A percentile compares a stretch with the other conserved stretches of the same genome.
phyloP scores from a whole-genome alignment of 2,113 vertebrate species.

The Calypte anna region DNA sequence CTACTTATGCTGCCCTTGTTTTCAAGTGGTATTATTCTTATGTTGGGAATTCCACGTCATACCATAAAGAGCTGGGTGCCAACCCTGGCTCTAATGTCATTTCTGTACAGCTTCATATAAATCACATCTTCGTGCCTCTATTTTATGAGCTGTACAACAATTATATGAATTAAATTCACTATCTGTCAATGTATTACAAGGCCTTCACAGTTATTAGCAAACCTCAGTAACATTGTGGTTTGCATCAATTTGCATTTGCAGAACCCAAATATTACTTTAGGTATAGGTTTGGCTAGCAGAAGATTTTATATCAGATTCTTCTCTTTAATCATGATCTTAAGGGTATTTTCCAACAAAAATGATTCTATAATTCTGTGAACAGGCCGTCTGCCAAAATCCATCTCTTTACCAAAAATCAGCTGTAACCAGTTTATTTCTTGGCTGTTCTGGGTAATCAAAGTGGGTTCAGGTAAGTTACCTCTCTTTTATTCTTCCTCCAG shows the following conservation, averaged over 20 bases:
- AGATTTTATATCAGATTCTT: not conserved
- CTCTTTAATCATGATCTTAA: not conserved
- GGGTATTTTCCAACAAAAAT: too few species aligned
- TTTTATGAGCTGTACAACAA: not conserved
- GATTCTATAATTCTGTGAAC: too few species aligned
- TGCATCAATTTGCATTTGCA: not conserved
- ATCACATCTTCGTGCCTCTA: not conserved
- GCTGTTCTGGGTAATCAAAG: not conserved
- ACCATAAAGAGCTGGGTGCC: not conserved
- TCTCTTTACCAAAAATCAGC: not conserved
- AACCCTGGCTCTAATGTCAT: not conserved
- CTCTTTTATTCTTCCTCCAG: conserved; percentile 63
- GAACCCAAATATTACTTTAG: not conserved
- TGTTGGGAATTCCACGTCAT: not conserved
- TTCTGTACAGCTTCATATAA: not conserved
- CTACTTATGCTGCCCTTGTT: not conserved
- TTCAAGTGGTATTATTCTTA: not conserved
- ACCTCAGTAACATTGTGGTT: not conserved
- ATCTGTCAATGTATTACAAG: not conserved
- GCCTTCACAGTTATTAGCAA: not conserved
- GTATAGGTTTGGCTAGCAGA: not conserved
- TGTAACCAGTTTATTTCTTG: not conserved
- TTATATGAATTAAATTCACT: not conserved
- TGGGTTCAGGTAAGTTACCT: not conserved
- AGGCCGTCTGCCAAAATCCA: not conserved